Evolutionary conservation across 2,797 vertebrate species (phyloP), one percentile per base, ranked within the genome.

Genomic region (Leuciscus waleckii): DNA sequence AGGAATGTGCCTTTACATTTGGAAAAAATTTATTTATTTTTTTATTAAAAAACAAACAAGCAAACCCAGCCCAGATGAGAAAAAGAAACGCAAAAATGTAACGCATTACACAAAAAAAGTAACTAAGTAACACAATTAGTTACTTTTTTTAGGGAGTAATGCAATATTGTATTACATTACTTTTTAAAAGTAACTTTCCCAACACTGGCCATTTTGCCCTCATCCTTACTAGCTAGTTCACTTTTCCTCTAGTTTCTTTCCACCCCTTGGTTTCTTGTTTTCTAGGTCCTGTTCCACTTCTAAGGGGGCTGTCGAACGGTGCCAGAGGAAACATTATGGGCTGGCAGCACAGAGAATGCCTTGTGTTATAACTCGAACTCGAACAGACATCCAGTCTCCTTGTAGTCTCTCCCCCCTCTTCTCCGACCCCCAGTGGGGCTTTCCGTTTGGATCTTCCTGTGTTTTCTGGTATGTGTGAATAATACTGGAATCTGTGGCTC

Each of bases 311-410:
- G 75, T 69, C 35, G 17, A 32, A 81, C 49, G 9, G 63, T 88
- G 91, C 89, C 89, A 90, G 83, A 86, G 85, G 82, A 85, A 90
- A 85, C 84, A 90, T 88, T 85, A 90, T 84, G 69, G 68, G 32
- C 80, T 88, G 78, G 80, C 79, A 86, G 86, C 58, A 92, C 90
- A 92, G 91, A 90, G 89, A 79, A 88, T 63, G 87, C 89, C 84
- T 91, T 91, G 91, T 92, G 88, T 89, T 70, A 82, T 90, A 91
- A 92, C 87, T 90, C 81, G 86, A 90, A 90, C 88, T n/a, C n/a
- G n/a, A n/a, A n/a, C 91, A 92, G 91, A 91, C 85, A 77, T 81
- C 21, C 58, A 84, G 76, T 63, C 83, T 87, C 85, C 78, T 87
- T 56, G 46, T 56, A 58, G 75, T 73, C 56, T 3, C 68, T 26